phyloP scores from a whole-genome alignment of 2,113 vertebrate genomes.

The Arizona elegans region DNA sequence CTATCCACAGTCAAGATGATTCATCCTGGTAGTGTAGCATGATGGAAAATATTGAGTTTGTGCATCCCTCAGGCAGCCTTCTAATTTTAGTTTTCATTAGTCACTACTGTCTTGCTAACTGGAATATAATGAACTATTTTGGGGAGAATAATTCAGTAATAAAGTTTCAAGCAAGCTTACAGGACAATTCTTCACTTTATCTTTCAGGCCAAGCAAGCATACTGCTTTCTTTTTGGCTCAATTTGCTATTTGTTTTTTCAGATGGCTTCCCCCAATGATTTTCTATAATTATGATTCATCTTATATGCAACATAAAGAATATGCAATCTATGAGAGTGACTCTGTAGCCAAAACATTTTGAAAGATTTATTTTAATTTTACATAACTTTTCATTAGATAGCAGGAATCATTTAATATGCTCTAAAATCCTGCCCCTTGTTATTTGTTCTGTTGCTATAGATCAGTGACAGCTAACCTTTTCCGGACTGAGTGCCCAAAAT shows the following conservation, averaged over 20 bases:
- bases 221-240: not conserved
- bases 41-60: constrained; percentile 22
- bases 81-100: constrained; percentile 22
- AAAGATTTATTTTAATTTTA: not conserved
- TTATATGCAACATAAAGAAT: not conserved
- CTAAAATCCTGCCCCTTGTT: not conserved
- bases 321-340: not conserved
- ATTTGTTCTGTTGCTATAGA: not conserved
- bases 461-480: too few relatives aligned
- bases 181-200: constrained; percentile 24
- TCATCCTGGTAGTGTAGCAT: constrained; percentile 8
- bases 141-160: constrained; percentile 13
- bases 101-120: not conserved
- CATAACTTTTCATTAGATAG: not conserved
- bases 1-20: not conserved
- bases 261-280: not conserved
- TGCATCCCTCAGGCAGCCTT: not conserved
- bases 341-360: not conserved
- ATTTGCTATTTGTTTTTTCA: constrained; percentile 16
- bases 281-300: not conserved
- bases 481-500: too few relatives aligned
- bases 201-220: not conserved
- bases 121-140: constrained; percentile 9
- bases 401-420: too few relatives aligned
- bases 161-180: not conserved